Evolutionary conservation across 2,797 vertebrate species (phyloP), one percentile per base, ranked within the genome.

Genomic region (Pipistrellus kuhlii): DNA sequence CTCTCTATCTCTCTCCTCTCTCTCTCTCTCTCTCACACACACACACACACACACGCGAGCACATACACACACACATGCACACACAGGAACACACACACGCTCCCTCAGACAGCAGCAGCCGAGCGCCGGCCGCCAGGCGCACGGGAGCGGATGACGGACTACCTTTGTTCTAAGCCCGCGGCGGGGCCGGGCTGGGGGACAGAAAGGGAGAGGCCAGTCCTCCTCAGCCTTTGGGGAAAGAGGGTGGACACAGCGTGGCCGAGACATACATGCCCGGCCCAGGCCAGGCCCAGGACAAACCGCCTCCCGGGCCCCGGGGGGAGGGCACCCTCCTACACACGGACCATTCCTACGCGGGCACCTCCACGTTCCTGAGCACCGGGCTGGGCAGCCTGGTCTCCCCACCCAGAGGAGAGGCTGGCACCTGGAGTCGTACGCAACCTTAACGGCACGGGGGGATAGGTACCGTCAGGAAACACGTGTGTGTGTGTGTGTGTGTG

Each of bases 191-290:
- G 57, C 93, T 94, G 94, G 88, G 93, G 87, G 81, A 98, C 84
- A 0, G 97, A 97, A 69, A 93, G 69, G 38, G 85, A 97, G 82
- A 97, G 84, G 90, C 78, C 0, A 98, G 94, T 97, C 98, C 97
- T 98, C 98, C 97, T 97, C 73, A 98, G 96, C 97, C 76, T 53
- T 66, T 90, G 64, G 85, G 97, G 92, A 18, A n/a, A n/a, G 93
- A 69, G 8, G 44, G 27, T 1, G 38, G n/a, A 73, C 6, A 17
- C n/a, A 13, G 75, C n/a, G 62, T 46, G 2, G 8, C 55, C 23
- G 66, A 25, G 57, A 23, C 62, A 20, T 15, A 38, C 9, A 20
- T 6, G 44, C 44, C 44, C 44, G 44, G 44, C 44, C 8, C 44
- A 44, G 44, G 44, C 44, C 51, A 20, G 51, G 51, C 69, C 35